A percentile compares a stretch with the other conserved stretches of the same genome.
Conservation (phyloP, 2,888 invertebrate genomes). For the Melangyna quadrimaculata region DNA sequence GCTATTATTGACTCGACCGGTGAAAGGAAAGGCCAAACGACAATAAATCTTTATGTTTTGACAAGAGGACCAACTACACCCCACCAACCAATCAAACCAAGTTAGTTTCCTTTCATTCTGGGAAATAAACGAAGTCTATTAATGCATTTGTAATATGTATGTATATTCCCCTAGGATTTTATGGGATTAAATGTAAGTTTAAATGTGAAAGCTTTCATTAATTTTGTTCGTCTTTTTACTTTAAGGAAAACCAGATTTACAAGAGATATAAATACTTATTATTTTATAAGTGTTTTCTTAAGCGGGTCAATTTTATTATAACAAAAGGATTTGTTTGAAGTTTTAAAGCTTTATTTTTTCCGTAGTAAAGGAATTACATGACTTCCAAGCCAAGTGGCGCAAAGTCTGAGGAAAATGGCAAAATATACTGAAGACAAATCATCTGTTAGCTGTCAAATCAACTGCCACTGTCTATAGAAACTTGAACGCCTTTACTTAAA, state of each 20-base stretch:
- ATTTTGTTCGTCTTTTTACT: neutral
- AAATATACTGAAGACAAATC: no score
- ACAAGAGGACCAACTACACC: conserved; percentile 14
- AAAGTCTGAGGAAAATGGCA: no score
- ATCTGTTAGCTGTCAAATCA: no score
- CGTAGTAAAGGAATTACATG: no score
- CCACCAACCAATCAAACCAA: conserved; percentile 14
- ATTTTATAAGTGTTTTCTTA: neutral
- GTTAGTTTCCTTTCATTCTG: conserved; percentile 5
- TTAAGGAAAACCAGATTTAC: neutral
- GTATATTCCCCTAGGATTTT: conserved; percentile 3
- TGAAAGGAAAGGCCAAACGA: conserved; percentile 41
- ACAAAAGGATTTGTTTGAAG: no score
- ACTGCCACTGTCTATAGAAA: no score
- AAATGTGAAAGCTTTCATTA: conserved; percentile 7
- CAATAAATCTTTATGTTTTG: conserved; percentile 63
- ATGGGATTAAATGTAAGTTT: conserved; percentile 14
- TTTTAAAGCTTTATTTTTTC: no score
- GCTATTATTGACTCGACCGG: conserved; percentile 28
- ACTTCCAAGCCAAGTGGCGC: no score
- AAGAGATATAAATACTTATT: neutral
- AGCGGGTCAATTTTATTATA: neutral
- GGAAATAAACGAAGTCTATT: neutral
- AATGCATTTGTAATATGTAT: neutral
- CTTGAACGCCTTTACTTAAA: no score